Evolutionary conservation across 2,113 vertebrate species (phyloP).

Genomic region (Gallinago undulata): DNA sequence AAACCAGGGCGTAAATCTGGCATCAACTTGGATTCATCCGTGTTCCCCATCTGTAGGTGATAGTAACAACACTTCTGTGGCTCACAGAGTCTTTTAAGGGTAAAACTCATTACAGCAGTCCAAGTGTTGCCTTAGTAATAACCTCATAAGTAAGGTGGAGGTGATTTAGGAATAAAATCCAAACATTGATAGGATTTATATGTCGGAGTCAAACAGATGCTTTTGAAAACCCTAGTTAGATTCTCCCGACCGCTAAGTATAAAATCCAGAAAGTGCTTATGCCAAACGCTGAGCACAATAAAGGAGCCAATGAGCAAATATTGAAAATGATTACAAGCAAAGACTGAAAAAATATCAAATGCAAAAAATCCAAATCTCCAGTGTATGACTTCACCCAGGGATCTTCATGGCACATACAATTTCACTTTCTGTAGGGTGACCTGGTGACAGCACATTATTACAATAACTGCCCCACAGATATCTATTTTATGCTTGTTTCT

Average conservation of each 20-base stretch:
- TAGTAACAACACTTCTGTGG: background rate
- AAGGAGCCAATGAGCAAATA: background rate
- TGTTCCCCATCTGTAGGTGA: background rate
- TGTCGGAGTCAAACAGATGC: background rate
- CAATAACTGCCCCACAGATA: background rate
- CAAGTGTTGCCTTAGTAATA: background rate
- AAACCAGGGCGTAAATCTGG: background rate
- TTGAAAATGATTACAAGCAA: background rate
- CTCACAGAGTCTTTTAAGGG: background rate
- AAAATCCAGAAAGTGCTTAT: background rate
- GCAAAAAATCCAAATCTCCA: background rate
- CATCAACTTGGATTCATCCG: background rate
- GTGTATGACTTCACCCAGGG: background rate
- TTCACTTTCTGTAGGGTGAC: background rate
- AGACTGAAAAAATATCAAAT: background rate
- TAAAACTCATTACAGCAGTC: background rate
- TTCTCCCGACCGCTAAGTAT: background rate
- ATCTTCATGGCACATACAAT: fast-evolving
- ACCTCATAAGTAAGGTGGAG: background rate
- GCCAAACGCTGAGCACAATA: background rate
- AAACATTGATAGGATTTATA: background rate
- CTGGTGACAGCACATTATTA: background rate
- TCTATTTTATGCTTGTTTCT: background rate
- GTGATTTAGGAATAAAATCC: background rate
- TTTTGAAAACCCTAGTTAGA: background rate